Percentiles rank a stretch among this genome's conserved stretches.
phyloP scores from a whole-genome alignment of 1,140 invertebrate species.

The Copidosoma floridanum region DNA sequence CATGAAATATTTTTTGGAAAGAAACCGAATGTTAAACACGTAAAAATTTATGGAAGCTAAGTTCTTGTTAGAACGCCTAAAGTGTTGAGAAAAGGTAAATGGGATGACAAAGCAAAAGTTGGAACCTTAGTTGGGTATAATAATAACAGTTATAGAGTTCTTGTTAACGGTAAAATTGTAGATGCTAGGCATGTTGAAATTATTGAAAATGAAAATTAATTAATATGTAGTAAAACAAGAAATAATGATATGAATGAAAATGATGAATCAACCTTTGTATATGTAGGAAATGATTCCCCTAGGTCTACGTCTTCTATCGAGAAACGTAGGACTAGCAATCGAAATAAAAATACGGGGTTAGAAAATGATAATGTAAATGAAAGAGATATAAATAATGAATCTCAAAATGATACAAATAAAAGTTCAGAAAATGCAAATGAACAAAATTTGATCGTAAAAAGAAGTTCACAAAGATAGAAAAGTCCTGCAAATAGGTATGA shows the following conservation, averaged over 20 bases:
- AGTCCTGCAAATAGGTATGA: not conserved
- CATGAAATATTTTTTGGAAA: no score
- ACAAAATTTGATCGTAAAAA: no score
- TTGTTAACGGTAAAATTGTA: not conserved
- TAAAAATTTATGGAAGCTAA: slow-evolving; percentile 30
- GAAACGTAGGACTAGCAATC: not conserved
- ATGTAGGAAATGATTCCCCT: no score
- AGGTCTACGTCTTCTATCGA: not conserved
- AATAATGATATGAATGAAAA: not conserved
- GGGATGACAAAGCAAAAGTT: not conserved
- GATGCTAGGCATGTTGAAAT: not conserved
- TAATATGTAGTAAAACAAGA: no score
- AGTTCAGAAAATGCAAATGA: no score
- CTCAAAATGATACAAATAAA: not conserved
- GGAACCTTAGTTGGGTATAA: not conserved
- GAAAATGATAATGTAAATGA: not conserved
- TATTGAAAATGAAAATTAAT: not conserved
- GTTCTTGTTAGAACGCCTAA: no score
- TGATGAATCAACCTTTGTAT: not conserved
- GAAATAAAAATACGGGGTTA: not conserved
- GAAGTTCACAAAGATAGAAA: not conserved
- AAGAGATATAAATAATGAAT: not conserved
- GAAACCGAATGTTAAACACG: no score
- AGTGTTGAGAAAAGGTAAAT: not conserved
- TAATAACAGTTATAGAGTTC: no score